A percentile compares a stretch with the other conserved stretches of the same genome.
These are phyloP conservation scores for Lepidurus couesii DNA, from an alignment of 1,140 invertebrate species.

Conservation along the genomic window DNA sequence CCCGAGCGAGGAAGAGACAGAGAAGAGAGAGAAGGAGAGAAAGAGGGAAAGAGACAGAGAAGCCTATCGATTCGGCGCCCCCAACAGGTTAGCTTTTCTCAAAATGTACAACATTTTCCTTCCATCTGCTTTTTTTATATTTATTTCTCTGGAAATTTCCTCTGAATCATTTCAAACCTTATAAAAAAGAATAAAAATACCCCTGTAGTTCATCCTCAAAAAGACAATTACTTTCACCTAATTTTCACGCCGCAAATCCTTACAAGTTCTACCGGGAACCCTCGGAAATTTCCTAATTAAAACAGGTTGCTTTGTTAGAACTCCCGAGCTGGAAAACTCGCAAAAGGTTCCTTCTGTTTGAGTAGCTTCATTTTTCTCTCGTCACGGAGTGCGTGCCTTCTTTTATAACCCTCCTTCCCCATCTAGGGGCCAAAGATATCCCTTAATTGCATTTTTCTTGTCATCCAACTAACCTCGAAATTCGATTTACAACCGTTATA, in stretches of 20 bases:
- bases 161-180: background rate
- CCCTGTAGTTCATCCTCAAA: too few species aligned
- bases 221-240: too few species aligned
- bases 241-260: too few species aligned
- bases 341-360: too few species aligned
- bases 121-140: background rate
- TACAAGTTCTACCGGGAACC: too few species aligned
- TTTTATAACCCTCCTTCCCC: background rate
- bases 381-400: background rate
- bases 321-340: too few species aligned
- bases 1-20: background rate
- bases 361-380: background rate
- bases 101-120: background rate
- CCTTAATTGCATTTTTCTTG: conserved; percentile 8
- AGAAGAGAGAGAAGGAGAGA: background rate
- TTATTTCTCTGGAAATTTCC: background rate
- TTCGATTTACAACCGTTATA: background rate
- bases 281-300: too few species aligned
- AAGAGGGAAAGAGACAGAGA: background rate
- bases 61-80: conserved; percentile 9
- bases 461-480: background rate
- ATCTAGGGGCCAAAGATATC: background rate
- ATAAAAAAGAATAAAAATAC: background rate
- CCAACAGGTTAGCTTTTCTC: conserved; percentile 14
- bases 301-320: too few species aligned